These are phyloP conservation scores for Dyspetes luteomarginatus DNA, from an alignment of 2,888 invertebrate species.

Conservation along the genomic window DNA sequence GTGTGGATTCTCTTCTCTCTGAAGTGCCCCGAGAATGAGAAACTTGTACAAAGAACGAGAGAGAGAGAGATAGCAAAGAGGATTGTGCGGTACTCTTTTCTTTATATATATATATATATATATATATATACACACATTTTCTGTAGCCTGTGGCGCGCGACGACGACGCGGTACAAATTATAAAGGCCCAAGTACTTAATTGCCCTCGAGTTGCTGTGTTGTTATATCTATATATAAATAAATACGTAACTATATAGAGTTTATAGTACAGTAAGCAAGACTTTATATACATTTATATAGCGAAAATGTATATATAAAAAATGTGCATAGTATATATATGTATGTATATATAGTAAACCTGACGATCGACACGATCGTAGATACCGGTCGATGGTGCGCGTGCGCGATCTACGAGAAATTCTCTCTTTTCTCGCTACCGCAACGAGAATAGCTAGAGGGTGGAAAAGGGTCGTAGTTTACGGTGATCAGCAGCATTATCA, in stretches of 20 bases:
- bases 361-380: slow-evolving; percentile 62
- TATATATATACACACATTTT: slow-evolving; percentile 15
- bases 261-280: background rate
- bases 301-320: too few species aligned
- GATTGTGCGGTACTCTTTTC: background rate
- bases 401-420: slow-evolving; percentile 41
- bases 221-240: slow-evolving; percentile 11
- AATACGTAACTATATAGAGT: slow-evolving; percentile 5
- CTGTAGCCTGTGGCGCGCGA: slow-evolving; percentile 46
- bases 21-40: slow-evolving; percentile 15
- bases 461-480: slow-evolving; percentile 28
- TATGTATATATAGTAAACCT: slow-evolving; percentile 8
- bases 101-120: background rate
- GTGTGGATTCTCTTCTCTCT: slow-evolving; percentile 1
- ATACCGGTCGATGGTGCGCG: slow-evolving; percentile 49
- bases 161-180: slow-evolving; percentile 64
- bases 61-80: background rate
- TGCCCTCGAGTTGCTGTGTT: slow-evolving; percentile 31
- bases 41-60: background rate
- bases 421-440: slow-evolving; percentile 30
- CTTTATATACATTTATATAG: slow-evolving; percentile 13
- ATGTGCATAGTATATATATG: slow-evolving; percentile 20
- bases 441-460: slow-evolving; percentile 10
- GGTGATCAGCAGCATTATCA: slow-evolving; percentile 36
- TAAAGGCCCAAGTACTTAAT: slow-evolving; percentile 62